Evolutionary conservation across 2,797 vertebrate genomes (phyloP), one percentile per base, ranked within the genome.

Genomic region (Gouania willdenowi): DNA sequence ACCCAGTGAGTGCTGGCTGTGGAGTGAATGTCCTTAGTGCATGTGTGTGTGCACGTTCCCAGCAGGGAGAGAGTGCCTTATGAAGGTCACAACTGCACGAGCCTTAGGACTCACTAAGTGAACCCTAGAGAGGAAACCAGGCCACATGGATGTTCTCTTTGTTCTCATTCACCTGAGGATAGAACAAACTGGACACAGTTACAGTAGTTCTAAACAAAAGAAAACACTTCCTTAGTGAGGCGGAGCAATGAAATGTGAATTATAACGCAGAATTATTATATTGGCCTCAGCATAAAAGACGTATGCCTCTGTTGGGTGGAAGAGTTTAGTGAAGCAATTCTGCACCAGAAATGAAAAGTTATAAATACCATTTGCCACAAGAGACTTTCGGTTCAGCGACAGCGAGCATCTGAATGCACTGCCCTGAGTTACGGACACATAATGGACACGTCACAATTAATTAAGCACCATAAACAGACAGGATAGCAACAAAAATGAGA

Each of bases 381-480:
- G 75, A 66, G 75, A 82, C 73, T 83, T 81, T 82, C 71, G 71
- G 71, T 84, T 88, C 80, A 80, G 71, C 74, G 75, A 73, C 68
- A 81, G 75, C 73, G 75, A 81, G 75, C 73, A 75, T 87, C 79
- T 79, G 82, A 86, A 81, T 86, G 80, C 68, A 79, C 83, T 77
- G 79, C 67, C 81, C 82, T 75, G 79, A 83, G 77, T 88, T 90
- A 89, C 91, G 86, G 87, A 73, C 71, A 70, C 81, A 83, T 88
- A 89, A 88, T 91, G 87, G 77, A 90, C 73, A 88, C 78, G 72
- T 83, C 79, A 88, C 89, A 77, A 92, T 92, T 88, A 89, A 89
- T 90, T 86, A 89, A 90, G 86, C 75, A 83, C 90, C 84, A 92
- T 92, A 92, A 94, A 92, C 88, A 92, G 64, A 80, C 85, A 91